Evolutionary conservation across 2,888 invertebrate species (phyloP).

Genomic region (Plebejus argus): DNA sequence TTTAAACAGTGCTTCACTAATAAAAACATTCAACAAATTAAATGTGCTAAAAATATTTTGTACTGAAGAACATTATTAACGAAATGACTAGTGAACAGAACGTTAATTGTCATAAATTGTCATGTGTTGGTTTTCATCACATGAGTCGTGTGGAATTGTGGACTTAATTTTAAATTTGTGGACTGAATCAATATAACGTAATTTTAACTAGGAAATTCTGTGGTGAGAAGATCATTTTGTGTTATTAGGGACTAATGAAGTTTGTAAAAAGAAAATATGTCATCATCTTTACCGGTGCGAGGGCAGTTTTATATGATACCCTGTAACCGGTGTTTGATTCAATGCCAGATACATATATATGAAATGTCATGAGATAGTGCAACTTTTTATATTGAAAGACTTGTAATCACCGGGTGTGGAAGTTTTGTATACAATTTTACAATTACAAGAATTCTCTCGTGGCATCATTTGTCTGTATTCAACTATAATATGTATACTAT

Average conservation of each 20-base stretch:
- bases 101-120: constrained; percentile 66
- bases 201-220: constrained; percentile 79
- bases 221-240: constrained; percentile 78
- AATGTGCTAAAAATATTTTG: constrained; percentile 77
- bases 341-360: constrained; percentile 47
- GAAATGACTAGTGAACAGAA: constrained; percentile 77
- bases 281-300: constrained; percentile 60
- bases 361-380: constrained; percentile 60
- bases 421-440: constrained; percentile 77
- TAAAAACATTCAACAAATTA: constrained; percentile 77
- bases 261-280: constrained; percentile 53
- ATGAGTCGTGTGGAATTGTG: constrained; percentile 71
- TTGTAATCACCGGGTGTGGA: constrained; percentile 75
- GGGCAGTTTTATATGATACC: constrained; percentile 60
- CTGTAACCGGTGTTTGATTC: constrained; percentile 55
- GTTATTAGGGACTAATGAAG: constrained; percentile 67
- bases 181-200: constrained; percentile 76
- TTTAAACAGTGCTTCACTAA: constrained; percentile 78
- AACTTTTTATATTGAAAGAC: constrained; percentile 70
- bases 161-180: constrained; percentile 80
- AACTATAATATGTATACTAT: constrained; percentile 35
- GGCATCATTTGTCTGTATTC: constrained; percentile 59
- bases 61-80: constrained; percentile 76
- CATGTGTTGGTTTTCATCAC: constrained; percentile 57
- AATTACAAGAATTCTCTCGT: constrained; percentile 75